Conservation (phyloP, 2,797 vertebrate species). For the Microcaecilia unicolor region DNA sequence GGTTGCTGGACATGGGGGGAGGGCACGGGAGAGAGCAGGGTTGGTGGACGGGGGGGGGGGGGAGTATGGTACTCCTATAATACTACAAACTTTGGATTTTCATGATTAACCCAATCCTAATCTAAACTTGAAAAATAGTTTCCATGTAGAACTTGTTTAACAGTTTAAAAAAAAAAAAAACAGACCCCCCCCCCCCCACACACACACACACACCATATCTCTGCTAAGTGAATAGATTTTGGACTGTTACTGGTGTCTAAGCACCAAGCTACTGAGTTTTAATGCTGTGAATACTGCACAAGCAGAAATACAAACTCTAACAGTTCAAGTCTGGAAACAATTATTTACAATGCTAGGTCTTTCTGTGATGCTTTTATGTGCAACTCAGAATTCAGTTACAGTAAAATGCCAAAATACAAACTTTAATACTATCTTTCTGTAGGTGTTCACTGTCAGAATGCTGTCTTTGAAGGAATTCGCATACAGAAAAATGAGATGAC, state of each 20-base stretch:
- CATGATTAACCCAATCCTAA: background rate
- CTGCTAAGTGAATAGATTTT: constrained; percentile 3
- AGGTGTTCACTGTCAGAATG: background rate
- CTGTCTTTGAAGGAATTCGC: constrained; percentile 5
- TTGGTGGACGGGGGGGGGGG: too few species aligned
- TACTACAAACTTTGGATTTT: too few species aligned
- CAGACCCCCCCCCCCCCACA: too few species aligned
- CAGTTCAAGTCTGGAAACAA: constrained; percentile 4
- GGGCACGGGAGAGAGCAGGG: too few species aligned
- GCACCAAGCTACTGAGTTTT: constrained; percentile 3
- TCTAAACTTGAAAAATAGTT: constrained; percentile 3
- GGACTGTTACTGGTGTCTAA: background rate
- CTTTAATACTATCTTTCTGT: constrained; percentile 11
- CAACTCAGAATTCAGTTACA: background rate
- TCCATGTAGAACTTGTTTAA: background rate
- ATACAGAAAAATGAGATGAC: too few species aligned
- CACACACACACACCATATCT: too few species aligned
- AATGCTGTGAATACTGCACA: background rate
- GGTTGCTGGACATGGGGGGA: too few species aligned
- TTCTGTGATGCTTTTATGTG: constrained; percentile 2
- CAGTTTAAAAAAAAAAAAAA: too few species aligned
- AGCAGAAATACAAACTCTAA: constrained; percentile 5
- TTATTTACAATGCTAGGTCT: background rate
- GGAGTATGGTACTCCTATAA: too few species aligned
- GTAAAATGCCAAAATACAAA: background rate